Evolutionary conservation across 2,113 vertebrate genomes (phyloP).

Genomic region (Grammomys dolichurus): DNA sequence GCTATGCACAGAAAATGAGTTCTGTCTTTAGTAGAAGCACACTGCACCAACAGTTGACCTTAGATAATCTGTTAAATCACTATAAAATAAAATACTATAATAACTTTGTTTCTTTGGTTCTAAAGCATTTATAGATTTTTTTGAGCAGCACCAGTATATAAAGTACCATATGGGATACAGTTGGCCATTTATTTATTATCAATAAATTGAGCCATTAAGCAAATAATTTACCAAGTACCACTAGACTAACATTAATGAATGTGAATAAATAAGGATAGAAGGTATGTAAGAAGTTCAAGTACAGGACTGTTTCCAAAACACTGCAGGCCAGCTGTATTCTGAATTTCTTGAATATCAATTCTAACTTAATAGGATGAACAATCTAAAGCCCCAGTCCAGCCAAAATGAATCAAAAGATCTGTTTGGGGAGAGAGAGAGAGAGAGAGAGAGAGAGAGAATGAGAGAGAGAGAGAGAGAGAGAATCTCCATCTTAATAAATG

Average conservation of each 20-base stretch:
- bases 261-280: slow-evolving; percentile 28
- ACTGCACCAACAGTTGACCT: slow-evolving; percentile 24
- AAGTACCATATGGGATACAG: slow-evolving; percentile 46
- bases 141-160: neutral
- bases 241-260: neutral
- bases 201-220: neutral
- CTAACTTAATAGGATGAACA: slow-evolving; percentile 24
- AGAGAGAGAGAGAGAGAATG: too few species aligned
- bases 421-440: neutral
- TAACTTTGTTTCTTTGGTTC: slow-evolving; percentile 40
- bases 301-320: neutral
- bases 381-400: neutral
- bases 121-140: slow-evolving; percentile 51
- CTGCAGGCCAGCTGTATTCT: neutral
- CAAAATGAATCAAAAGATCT: slow-evolving; percentile 48
- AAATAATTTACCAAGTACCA: slow-evolving; percentile 33
- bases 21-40: slow-evolving; percentile 1
- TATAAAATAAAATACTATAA: neutral
- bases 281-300: neutral
- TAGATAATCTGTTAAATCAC: slow-evolving; percentile 42
- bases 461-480: too few species aligned
- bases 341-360: slow-evolving; percentile 4
- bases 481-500: neutral
- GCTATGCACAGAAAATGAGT: slow-evolving; percentile 43
- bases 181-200: slow-evolving; percentile 18